Evolutionary conservation across 1,140 invertebrate genomes (phyloP), one percentile per base, ranked within the genome.

Genomic region (Lucilia sericata): DNA sequence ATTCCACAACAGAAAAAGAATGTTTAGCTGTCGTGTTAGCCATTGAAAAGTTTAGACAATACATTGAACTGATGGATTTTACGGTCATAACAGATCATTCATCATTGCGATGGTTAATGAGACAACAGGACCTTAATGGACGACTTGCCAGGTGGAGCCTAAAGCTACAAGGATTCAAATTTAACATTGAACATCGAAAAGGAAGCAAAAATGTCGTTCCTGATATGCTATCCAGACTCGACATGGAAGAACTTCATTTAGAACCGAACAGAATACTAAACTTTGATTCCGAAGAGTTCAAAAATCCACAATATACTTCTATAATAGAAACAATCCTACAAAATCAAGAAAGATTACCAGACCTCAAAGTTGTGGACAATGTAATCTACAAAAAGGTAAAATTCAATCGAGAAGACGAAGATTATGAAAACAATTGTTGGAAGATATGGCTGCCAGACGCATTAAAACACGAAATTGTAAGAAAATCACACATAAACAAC

Each of bases 1-100:
- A 92, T 76, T 86, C 85, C 0, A 88, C 87, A 13, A 90, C 91
- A 1, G 91, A 93, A 86, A 82, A n/a, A 12, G 92, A 93, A 88
- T 87, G 88, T 25, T 85, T 93, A 34, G 91, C 91, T 10, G 86
- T 92, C 12, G 76, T 93, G 0, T 87, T 87, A 83, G 91, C 90
- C 5, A 86, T 93, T 2, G 87, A 92, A 83, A 86, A 91, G 74
- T 92, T 92, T 83, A 74, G 87, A 47, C 85, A 87, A 12, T 93
- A 91, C 86, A 60, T 92, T 36, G 87, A 91, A 49, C 88, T 87
- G 7, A 88, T 21, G 7, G 84, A 89, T 8, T 92, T 92, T 82
- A 88, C 47, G 0, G 88, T 93, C 0, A 84, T 91, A 21, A 88
- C 87, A 5, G 87, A 88, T 74, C 86, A 87, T 84, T 30, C 83